Evolutionary conservation across 2,888 invertebrate genomes (phyloP).

Genomic region (Callinectes sapidus): DNA sequence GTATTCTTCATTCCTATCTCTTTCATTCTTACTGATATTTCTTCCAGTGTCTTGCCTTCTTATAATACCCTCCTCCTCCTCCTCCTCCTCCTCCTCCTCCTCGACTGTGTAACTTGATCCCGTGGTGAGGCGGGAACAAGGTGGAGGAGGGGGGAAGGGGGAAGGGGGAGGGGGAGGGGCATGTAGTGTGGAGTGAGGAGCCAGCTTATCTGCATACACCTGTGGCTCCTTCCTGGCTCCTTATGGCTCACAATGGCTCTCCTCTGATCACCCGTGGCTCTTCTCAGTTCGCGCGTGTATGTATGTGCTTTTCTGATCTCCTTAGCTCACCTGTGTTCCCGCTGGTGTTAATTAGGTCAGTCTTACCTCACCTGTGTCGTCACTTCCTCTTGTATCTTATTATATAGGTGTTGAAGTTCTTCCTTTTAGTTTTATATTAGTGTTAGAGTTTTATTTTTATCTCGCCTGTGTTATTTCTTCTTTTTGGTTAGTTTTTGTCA

Average conservation of each 20-base stretch:
- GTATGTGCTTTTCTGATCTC: not conserved
- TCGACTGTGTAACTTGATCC: slow-evolving; percentile 5
- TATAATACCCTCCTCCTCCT: not conserved
- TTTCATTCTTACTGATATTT: slow-evolving; percentile 1
- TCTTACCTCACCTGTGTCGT: not conserved
- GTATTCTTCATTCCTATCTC: slow-evolving; percentile 5
- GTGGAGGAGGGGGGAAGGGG: not conserved
- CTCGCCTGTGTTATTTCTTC: not conserved
- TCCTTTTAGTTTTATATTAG: too few species aligned
- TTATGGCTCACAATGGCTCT: not conserved
- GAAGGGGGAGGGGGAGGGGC: not conserved
- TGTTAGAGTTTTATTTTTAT: too few species aligned
- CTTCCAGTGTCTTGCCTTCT: slow-evolving; percentile 5
- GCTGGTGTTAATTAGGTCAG: not conserved
- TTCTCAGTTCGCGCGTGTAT: not conserved
- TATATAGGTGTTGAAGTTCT: too few species aligned
- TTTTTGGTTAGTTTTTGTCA: not conserved
- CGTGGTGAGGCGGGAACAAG: slow-evolving; percentile 16
- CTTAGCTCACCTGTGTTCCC: not conserved
- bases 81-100: slow-evolving; percentile 19
- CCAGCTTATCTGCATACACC: not conserved
- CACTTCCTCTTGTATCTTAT: not conserved
- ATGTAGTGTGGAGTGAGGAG: not conserved
- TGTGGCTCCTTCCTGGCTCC: not conserved
- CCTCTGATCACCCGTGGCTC: not conserved